Base-by-base conservation (phyloP, 2,797 vertebrate species). In the Etheostoma nigrum region DNA sequence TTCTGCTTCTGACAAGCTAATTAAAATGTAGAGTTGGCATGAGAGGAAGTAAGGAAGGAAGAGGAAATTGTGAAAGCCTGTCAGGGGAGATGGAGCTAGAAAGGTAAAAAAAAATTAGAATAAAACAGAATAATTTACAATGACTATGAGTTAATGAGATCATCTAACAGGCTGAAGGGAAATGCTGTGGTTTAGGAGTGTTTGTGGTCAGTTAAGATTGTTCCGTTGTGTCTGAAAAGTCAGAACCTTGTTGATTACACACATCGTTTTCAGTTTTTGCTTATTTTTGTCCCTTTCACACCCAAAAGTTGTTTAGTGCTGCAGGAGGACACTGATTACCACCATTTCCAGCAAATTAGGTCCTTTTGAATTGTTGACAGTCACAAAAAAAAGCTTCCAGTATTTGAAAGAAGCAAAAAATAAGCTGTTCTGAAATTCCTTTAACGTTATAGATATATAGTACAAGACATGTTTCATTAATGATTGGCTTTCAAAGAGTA, bases 1-100 rank as follows among this genome's bases (percentile, higher is more conserved):
- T 85, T 80, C 83, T 79, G 82, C 84, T 78, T 88, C 88, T 91
- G 91, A 92, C 82, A 90, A 90, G 79, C 89, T 94, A 93, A 94
- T 94, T 95, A 94, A 94, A 94, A 91, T 79, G 81, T 88, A 86
- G 86, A 79, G 86, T 48, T 84, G 82, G 83, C 88, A 74, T 79
- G 82, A 79, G 73, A 80, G 63, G 58, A 83, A 79, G 76, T 79
- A 67, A 84, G 82, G 80, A 81, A 85, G 76, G 74, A 81, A 66
- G 33, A 6, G 64, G 72, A 82, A 76, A 85, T 79, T 74, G 82
- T 87, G 84, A 91, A 92, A 87, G 72, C 57, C 82, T 91, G 89
- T 93, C 90, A 88, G 80, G 74, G 83, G 84, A 90, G 74, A 89
- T 72, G 62, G 78, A 86, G 67, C 76, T 52, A 77, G 77, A 68